These are phyloP conservation scores for Neotragus pygmaeus DNA, from an alignment of 2,113 vertebrate species.

Conservation along the genomic window DNA sequence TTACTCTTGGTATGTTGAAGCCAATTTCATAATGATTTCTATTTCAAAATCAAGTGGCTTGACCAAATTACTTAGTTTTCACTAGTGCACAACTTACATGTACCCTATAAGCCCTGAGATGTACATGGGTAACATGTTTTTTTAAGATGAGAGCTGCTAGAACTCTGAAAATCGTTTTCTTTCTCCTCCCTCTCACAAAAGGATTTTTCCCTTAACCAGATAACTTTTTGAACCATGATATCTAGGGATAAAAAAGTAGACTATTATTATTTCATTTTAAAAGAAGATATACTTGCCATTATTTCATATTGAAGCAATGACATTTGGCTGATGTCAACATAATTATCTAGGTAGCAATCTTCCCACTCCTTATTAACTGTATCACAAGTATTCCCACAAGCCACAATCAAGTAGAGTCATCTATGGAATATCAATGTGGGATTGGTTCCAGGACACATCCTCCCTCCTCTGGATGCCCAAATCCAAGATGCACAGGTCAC, in stretches of 20 bases:
- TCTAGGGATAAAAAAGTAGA: neutral
- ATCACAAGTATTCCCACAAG: neutral
- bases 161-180: conserved; percentile 14
- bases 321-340: conserved; percentile 7
- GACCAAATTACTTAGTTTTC: neutral
- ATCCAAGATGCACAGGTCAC: neutral
- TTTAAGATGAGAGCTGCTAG: neutral
- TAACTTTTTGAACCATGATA: neutral
- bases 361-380: neutral
- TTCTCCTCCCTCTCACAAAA: neutral
- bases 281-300: neutral
- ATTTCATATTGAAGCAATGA: neutral
- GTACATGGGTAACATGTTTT: neutral
- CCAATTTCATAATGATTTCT: neutral
- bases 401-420: neutral
- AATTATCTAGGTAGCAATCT: conserved; percentile 18
- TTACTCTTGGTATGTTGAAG: neutral
- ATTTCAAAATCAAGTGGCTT: conserved; percentile 32
- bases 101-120: neutral
- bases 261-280: neutral
- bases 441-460: neutral
- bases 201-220: neutral
- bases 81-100: neutral
- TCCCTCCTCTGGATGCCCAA: neutral
- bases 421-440: too few species aligned